Base-by-base conservation (phyloP, 37 sponge, comb jelly and placozoan species). In the Tethya wilhelma region DNA sequence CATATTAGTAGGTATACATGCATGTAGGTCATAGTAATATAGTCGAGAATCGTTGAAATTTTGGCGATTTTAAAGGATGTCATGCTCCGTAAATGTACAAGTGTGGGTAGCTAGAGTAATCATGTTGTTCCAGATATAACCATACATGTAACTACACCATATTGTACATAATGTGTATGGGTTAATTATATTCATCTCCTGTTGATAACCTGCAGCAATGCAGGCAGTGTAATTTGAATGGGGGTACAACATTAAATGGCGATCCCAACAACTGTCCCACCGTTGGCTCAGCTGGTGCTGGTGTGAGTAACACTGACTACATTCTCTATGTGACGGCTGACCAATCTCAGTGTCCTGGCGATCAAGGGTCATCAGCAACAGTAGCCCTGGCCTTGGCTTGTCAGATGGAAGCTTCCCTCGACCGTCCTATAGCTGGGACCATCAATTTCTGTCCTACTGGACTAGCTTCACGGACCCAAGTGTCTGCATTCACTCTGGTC, bases 361-460 rank as follows among this genome's bases (percentile, higher is more conserved):
- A 31, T 12, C 1, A 1, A 59, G 56, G 62, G 38, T 59, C 30
- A 0, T 19, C 85, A 25, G 25, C 63, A n/a, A 79, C 63, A 23
- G 58, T 92, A 11, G 96, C 96, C 33, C 92, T 80, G 64, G 96
- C 96, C 23, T 12, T 58, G 34, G 44, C 64, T 60, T 95, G 96
- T 55, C 83, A 86, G 63, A 45, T 79, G 55, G 96, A 95, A n/a
- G 26, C 19, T 9, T 64, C 42, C 19, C 63, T 75, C 12, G 93
- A 95, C 81, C 68, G 94, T 56, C 96, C 96, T 4, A 84, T 95
- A 19, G 95, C 89, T 67, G 96, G 93, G 1, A 49, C 43, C 55
- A 65, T 89, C 62, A 95, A 95, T 72, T 81, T 95, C 81, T 95
- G 96, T 78, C 93, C 96, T 30, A 14, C 37, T 39, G 84, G 79